A percentile compares a stretch with the other conserved stretches of the same genome.
These are phyloP conservation scores for Syngnathus typhle DNA, from an alignment of 2,113 vertebrate species.

Conservation along the genomic window DNA sequence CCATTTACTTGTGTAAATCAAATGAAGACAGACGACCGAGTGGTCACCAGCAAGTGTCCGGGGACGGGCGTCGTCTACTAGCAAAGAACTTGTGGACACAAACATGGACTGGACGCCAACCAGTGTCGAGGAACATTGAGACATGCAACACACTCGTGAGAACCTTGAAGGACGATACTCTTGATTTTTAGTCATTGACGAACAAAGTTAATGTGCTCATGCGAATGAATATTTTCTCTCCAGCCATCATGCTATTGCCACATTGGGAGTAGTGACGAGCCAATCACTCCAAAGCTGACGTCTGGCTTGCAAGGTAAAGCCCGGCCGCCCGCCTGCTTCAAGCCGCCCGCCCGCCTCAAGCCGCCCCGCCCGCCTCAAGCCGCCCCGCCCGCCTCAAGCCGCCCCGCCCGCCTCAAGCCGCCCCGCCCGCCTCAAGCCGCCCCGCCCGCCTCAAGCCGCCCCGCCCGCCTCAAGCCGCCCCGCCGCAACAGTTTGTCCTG, in stretches of 20 bases:
- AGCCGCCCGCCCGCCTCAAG: too few species aligned
- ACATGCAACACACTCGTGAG: too few species aligned
- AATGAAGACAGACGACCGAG: too few species aligned
- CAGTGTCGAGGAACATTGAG: background rate
- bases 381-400: too few species aligned
- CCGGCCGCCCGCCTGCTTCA: background rate
- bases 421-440: background rate
- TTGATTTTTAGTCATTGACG: too few species aligned
- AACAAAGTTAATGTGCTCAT: background rate
- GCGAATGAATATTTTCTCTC: background rate
- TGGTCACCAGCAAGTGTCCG: background rate
- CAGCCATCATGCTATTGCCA: background rate
- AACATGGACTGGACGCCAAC: background rate
- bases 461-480: too few species aligned
- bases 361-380: too few species aligned
- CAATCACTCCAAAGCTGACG: background rate
- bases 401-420: too few species aligned
- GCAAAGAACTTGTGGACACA: background rate
- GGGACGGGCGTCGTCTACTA: background rate
- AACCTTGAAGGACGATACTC: too few species aligned
- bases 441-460: too few species aligned
- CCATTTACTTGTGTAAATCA: too few species aligned
- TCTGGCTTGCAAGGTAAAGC: background rate
- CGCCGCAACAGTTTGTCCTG: background rate
- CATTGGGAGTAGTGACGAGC: background rate